Evolutionary conservation across 2,797 vertebrate genomes (phyloP), one percentile per base, ranked within the genome.

Genomic region (Typhlichthys eigenmanni): DNA sequence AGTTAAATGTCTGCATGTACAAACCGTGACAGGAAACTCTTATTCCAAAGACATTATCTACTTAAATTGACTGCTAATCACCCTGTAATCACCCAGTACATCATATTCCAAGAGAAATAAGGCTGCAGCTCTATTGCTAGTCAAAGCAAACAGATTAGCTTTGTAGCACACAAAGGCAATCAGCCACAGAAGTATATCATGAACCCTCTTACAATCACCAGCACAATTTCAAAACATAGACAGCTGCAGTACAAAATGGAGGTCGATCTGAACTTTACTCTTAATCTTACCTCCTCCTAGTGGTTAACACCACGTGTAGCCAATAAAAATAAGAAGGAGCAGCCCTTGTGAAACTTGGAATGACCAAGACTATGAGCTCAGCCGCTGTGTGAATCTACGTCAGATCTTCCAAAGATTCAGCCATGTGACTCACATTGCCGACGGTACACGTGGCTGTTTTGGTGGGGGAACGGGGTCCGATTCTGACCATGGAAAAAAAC

Each of bases 21-120:
- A 38, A 46, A 14, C 54, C 61, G 29, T 62, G 62, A 77, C 54
- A 65, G 34, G 55, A 73, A 72, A 65, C 7, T 3, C 14, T 12
- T 58, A 54, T 64, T 62, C 71, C 19, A 52, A 58, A 71, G 19
- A 63, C 46, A 4, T 48, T 55, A 64, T 63, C 0, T 13, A 10
- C 58, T 68, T 49, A 63, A 64, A 75, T 70, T 57, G 46, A 53
- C 47, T 1, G 3, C 52, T 79, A 60, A 79, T 79, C 57, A 29
- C 56, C 16, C 57, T 43, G 38, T 63, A 53, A 59, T 67, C 62
- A 83, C 64, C 72, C 51, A 53, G 65, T 68, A 34, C 45, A 64
- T 62, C 75, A 51, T 83, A 80, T 81, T 81, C 47, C 55, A 62
- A 4, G 47, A 52, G 16, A 82, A 78, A 80, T 70, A 69, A 57